A percentile compares a stretch with the other conserved stretches of the same genome.
Conservation (phyloP, 2,888 invertebrate species). For the Ectemnius continuus region DNA sequence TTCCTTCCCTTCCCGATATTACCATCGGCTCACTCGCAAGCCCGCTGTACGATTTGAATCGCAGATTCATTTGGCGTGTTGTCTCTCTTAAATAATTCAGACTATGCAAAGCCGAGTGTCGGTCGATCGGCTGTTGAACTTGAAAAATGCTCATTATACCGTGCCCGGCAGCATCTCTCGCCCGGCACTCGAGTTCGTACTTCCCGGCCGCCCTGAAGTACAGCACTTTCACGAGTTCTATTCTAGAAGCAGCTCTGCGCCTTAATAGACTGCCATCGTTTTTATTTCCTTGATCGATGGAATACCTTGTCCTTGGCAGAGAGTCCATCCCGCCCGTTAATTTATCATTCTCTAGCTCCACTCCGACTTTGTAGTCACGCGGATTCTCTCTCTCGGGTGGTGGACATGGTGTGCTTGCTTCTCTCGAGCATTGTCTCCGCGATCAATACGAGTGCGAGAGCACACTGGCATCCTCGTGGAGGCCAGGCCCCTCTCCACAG, state of each 20-base stretch:
- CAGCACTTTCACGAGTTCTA: too few species aligned
- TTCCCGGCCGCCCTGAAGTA: too few species aligned
- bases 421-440: constrained; percentile 36
- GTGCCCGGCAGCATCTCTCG: neutral
- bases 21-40: neutral
- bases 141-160: constrained; percentile 4
- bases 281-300: neutral
- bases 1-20: neutral
- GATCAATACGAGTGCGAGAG: constrained; percentile 53
- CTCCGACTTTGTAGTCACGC: neutral
- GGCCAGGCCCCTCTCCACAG: constrained; percentile 25
- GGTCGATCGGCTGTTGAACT: constrained; percentile 4
- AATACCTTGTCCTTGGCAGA: neutral
- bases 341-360: neutral
- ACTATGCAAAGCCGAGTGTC: constrained; percentile 9
- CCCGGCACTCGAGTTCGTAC: too few species aligned
- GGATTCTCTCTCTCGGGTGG: neutral
- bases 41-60: constrained; percentile 1
- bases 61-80: neutral
- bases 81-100: constrained; percentile 8
- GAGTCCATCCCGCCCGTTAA: neutral
- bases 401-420: constrained; percentile 11
- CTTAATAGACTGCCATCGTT: too few species aligned
- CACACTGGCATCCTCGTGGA: constrained; percentile 15
- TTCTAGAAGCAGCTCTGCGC: too few species aligned